A percentile compares a stretch with the other conserved stretches of the same genome.
Conservation (phyloP, 2,888 invertebrate genomes). For the Rhorus exstirpatorius region DNA sequence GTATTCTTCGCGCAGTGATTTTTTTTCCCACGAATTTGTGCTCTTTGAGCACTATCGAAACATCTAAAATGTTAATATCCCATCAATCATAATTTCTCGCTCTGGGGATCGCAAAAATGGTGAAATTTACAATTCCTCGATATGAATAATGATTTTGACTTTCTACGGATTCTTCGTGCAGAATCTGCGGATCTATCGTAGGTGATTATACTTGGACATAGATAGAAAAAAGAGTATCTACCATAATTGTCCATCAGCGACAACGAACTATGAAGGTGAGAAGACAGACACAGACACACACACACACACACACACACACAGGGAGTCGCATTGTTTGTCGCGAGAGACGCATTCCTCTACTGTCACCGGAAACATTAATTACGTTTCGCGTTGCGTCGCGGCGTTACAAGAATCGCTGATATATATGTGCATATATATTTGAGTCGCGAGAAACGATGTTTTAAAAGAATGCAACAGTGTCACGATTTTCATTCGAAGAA, state of each 20-base stretch:
- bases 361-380: conserved; percentile 85
- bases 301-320: not conserved
- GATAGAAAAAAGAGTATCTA: too few species aligned
- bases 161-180: too few species aligned
- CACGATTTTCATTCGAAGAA: too few species aligned
- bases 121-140: not conserved
- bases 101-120: not conserved
- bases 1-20: too few species aligned
- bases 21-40: too few species aligned
- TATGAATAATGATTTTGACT: not conserved
- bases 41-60: too few species aligned
- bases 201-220: too few species aligned
- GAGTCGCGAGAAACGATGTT: not conserved
- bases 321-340: conserved; percentile 83
- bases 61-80: too few species aligned
- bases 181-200: too few species aligned
- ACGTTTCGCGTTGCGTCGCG: conserved; percentile 75
- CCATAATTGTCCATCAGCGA: not conserved
- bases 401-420: conserved; percentile 82
- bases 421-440: conserved; percentile 68
- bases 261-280: conserved; percentile 15
- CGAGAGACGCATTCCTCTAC: conserved; percentile 79
- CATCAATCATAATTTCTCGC: not conserved
- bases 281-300: not conserved
- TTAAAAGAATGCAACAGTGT: too few species aligned